phyloP scores from a whole-genome alignment of 2,113 vertebrate species.

The Oenanthe oenanthe region DNA sequence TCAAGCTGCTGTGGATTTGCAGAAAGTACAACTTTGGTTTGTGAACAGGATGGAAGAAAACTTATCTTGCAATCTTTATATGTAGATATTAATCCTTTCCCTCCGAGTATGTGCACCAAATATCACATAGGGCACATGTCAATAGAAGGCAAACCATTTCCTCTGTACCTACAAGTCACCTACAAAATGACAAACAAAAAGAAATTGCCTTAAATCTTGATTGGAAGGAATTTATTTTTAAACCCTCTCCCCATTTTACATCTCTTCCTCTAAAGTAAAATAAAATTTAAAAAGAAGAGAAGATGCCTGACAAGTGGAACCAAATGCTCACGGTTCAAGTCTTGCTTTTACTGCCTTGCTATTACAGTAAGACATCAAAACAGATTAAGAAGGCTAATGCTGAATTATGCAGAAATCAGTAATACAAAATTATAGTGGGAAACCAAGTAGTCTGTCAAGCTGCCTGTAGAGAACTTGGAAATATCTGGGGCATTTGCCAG shows the following conservation, averaged over 20 bases:
- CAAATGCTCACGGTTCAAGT: not conserved
- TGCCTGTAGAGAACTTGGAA: conserved; percentile 6
- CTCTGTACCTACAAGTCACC: not conserved
- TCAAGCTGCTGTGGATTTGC: not conserved
- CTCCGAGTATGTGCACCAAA: not conserved
- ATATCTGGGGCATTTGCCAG: conserved; percentile 48
- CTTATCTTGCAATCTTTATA: not conserved
- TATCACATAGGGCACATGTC: not conserved
- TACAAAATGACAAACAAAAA: not conserved
- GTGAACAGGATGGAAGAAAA: not conserved
- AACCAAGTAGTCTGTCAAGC: conserved; percentile 51
- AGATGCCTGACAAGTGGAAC: not conserved
- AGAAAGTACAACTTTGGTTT: not conserved
- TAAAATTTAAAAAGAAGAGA: not conserved
- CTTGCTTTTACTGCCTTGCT: not conserved
- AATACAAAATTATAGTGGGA: not conserved
- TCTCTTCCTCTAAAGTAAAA: not conserved
- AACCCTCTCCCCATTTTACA: not conserved
- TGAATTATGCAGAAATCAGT: conserved; percentile 54
- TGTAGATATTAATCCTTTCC: not conserved
- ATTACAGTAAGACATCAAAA: conserved; percentile 29
- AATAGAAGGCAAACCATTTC: not conserved
- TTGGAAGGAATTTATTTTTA: not conserved
- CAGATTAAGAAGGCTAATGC: conserved; percentile 37
- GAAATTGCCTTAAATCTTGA: not conserved